Conservation (phyloP, 2,888 invertebrate species). For the Apantesis nais region DNA sequence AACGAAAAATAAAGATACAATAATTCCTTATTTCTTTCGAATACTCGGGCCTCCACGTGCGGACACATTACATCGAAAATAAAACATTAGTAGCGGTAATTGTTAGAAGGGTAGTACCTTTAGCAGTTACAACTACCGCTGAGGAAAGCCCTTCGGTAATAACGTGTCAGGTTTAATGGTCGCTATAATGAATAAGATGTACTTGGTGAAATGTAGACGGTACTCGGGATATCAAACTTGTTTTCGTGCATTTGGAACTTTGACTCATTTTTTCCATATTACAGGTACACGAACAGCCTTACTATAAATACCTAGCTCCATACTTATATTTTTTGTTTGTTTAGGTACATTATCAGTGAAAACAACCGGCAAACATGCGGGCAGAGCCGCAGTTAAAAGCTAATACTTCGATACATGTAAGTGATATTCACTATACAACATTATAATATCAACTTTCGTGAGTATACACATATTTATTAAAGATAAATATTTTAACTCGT, state of each 20-base stretch:
- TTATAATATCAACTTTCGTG: too few relatives aligned
- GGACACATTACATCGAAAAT: conserved; percentile 10
- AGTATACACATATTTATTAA: too few relatives aligned
- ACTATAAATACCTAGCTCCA: too few relatives aligned
- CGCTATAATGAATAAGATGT: conserved; percentile 22
- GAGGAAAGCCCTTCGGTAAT: conserved; percentile 25
- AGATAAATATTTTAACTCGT: too few relatives aligned
- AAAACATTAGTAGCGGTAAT: conserved; percentile 23
- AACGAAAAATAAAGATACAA: neutral
- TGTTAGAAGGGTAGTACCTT: conserved; percentile 17
- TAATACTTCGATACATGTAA: too few relatives aligned
- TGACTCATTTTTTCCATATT: too few relatives aligned
- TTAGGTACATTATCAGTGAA: too few relatives aligned
- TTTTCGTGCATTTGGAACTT: conserved; percentile 8
- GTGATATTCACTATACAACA: too few relatives aligned
- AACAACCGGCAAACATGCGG: too few relatives aligned
- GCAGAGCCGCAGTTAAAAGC: too few relatives aligned
- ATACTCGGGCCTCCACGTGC: neutral
- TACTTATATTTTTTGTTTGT: too few relatives aligned
- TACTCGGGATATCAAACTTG: conserved; percentile 4
- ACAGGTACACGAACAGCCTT: too few relatives aligned
- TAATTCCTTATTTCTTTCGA: neutral
- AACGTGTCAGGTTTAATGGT: conserved; percentile 29
- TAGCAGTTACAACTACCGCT: conserved; percentile 21
- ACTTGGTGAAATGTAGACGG: conserved; percentile 4